phyloP scores from a whole-genome alignment of 1,140 invertebrate genomes.

The Calosoma granatense region DNA sequence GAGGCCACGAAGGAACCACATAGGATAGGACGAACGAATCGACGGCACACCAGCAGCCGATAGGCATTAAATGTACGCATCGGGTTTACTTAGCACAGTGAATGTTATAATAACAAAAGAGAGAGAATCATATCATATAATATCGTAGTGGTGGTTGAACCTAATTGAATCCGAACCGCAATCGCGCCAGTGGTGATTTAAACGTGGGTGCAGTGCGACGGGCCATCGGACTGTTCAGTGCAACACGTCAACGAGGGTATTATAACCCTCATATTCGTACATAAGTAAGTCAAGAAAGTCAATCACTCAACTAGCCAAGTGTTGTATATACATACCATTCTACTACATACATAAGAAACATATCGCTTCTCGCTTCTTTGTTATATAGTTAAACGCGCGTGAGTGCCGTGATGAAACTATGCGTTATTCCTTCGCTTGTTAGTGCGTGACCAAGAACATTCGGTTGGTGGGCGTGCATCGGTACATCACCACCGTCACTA shows the following conservation, averaged over 20 bases:
- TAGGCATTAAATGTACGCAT: conserved; percentile 1
- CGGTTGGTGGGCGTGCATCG: background rate
- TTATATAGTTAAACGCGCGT: background rate
- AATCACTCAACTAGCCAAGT: background rate
- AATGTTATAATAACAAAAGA: background rate
- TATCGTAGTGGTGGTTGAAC: background rate
- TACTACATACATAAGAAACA: too few relatives aligned
- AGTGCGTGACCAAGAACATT: too few relatives aligned
- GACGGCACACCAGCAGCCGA: conserved; percentile 26
- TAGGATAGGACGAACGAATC: conserved; percentile 33
- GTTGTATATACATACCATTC: background rate
- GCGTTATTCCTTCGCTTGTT: too few relatives aligned
- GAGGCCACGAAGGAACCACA: conserved; percentile 32
- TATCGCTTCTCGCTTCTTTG: background rate
- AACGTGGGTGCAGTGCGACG: conserved; percentile 13
- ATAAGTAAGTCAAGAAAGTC: background rate
- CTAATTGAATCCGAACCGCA: background rate
- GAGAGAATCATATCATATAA: background rate
- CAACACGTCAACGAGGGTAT: background rate
- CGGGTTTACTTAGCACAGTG: background rate
- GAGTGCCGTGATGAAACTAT: too few relatives aligned
- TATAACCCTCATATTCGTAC: background rate
- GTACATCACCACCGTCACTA: too few relatives aligned
- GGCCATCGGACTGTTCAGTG: background rate
- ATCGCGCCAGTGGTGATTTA: conserved; percentile 20